These are phyloP conservation scores for Hirtodrosophila cameraria DNA, from an alignment of 2,888 invertebrate genomes.

Conservation along the genomic window DNA sequence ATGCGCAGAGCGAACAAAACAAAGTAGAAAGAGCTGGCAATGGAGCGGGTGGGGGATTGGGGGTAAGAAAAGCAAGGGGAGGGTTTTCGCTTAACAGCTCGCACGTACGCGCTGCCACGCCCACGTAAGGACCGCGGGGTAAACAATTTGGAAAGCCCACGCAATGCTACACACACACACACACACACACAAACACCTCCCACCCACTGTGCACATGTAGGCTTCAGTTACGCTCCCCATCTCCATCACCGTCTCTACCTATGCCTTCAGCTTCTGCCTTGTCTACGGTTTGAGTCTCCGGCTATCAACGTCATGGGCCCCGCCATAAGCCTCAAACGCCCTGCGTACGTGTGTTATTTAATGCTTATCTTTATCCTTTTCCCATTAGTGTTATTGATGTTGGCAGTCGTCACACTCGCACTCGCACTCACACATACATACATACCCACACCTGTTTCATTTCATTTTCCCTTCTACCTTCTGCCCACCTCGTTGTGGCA, in stretches of 20 bases:
- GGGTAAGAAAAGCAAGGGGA: neutral
- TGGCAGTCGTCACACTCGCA: conserved; percentile 53
- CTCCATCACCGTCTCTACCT: neutral
- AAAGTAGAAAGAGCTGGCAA: conserved; percentile 2
- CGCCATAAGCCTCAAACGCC: conserved; percentile 56
- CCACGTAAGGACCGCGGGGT: conserved; percentile 36
- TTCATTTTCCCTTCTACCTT: neutral
- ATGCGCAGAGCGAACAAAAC: conserved; percentile 62
- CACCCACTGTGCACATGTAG: conserved; percentile 12
- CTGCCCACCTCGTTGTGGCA: conserved; percentile 8
- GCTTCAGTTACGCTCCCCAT: conserved; percentile 25
- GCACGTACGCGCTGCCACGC: conserved; percentile 62
- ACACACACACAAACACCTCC: neutral
- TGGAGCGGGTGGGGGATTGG: neutral
- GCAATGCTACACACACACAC: conserved; percentile 8
- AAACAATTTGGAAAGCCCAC: conserved; percentile 49
- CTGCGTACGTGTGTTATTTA: conserved; percentile 75
- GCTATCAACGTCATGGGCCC: conserved; percentile 53
- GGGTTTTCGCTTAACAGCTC: conserved; percentile 56
- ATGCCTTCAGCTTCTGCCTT: neutral
- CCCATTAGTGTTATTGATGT: conserved; percentile 81
- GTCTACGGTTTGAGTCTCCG: conserved; percentile 20
- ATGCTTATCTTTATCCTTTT: conserved; percentile 81
- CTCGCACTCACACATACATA: neutral
- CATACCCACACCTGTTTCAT: conserved; percentile 15